Evolutionary conservation across 2,113 vertebrate species (phyloP).

Genomic region (Uria aalge): DNA sequence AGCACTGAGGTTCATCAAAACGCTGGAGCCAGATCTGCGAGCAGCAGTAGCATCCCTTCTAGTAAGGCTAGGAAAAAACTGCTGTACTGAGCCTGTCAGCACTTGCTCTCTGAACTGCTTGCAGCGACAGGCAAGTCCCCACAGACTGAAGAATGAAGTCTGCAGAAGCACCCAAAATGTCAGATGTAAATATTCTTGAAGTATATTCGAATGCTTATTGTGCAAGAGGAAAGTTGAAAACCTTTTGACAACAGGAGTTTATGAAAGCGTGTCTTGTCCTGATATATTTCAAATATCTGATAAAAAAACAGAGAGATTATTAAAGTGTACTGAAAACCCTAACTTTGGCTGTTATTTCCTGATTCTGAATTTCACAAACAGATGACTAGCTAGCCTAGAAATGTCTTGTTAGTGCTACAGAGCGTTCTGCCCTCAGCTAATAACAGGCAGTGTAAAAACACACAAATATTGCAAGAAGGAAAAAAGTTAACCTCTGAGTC

Average conservation of each 20-base stretch:
- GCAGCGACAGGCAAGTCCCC: background rate
- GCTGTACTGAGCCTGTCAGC: background rate
- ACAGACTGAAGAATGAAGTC: background rate
- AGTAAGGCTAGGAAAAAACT: background rate
- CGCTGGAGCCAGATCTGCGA: accelerated
- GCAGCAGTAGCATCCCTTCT: background rate
- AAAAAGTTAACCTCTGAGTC: background rate
- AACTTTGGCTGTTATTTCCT: background rate
- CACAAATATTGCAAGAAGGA: background rate
- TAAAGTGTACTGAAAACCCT: background rate
- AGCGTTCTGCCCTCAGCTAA: background rate
- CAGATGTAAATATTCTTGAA: background rate
- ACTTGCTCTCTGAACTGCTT: background rate
- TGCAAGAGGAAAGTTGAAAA: background rate
- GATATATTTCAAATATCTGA: background rate
- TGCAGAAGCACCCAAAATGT: background rate
- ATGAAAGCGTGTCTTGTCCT: background rate
- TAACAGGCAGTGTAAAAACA: background rate
- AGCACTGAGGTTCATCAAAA: background rate
- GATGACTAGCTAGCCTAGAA: background rate
- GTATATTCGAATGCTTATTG: background rate
- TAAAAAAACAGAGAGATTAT: background rate
- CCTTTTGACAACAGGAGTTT: background rate
- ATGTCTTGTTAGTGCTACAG: accelerated
- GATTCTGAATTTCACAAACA: background rate